Evolutionary conservation across 1,140 invertebrate species (phyloP), one percentile per base, ranked within the genome.

Genomic region (Agrypnia vestita): DNA sequence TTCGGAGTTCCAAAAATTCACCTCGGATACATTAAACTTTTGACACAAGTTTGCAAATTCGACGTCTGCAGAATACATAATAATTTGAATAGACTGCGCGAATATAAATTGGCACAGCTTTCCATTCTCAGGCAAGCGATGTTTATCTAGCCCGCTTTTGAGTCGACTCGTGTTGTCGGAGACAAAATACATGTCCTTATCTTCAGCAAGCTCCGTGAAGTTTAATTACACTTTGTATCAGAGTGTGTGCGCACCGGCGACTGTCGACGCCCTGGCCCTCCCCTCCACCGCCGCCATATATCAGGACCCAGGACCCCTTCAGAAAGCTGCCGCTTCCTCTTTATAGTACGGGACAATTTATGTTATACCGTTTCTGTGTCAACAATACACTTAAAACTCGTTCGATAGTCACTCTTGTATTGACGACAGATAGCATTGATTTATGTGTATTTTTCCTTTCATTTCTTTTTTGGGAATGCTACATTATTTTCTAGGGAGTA

Each of bases 161-260:
- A 59, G 55, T 17, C 1, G 21, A 59, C 15, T 13, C 15, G 21
- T 11, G 55, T 19, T 59, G 55, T 10, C 55, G 13, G 35, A 35
- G 13, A 64, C 61, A 64, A 64, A 43, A 35, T 9, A 64, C 61
- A n/a, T 35, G 6, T 64, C 35, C 25, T 64, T 64, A 64, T 64
- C 61, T 64, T 12, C 19, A 25, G 55, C 35, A 19, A 35, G 25
- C 10, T 12, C 10, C 61, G 61, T 43, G 25, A 43, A 64, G 61
- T 44, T 64, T 64, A 64, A 64, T 64, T 43, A 64, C 61, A 25
- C 19, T 13, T 64, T 64, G 61, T 64, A 13, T 64, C 61, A 35
- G 11, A 35, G 25, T 12, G 61, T 64, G 35, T n/a, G 25, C 25
- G 25, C 25, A 35, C 25, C 25, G 25, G 25, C 35, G 1, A 21